Conservation (phyloP, 2,888 invertebrate genomes). For the Omphaloscelis lunosa region DNA sequence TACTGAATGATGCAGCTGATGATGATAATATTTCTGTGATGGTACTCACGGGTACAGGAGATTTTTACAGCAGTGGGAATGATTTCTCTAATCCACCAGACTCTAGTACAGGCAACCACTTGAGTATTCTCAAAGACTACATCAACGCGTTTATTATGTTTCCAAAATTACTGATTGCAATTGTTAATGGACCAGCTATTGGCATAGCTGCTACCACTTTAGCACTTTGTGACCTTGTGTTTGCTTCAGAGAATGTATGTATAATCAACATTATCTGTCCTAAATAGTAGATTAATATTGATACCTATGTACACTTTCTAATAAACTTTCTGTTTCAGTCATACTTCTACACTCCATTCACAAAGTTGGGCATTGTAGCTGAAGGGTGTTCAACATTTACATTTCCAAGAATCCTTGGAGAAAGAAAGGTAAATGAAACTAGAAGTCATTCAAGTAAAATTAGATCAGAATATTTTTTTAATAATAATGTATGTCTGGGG, state of each 20-base stretch:
- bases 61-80: slow-evolving; percentile 96
- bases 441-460: background rate
- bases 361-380: slow-evolving; percentile 95
- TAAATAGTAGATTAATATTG: too few species aligned
- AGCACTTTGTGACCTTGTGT: slow-evolving; percentile 96
- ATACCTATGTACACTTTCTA: background rate
- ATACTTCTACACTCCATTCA: slow-evolving; percentile 97
- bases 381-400: slow-evolving; percentile 97
- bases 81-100: slow-evolving; percentile 88
- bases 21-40: slow-evolving; percentile 93
- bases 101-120: slow-evolving; percentile 67
- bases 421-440: slow-evolving; percentile 91
- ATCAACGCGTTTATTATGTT: slow-evolving; percentile 95
- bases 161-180: slow-evolving; percentile 96
- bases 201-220: slow-evolving; percentile 97
- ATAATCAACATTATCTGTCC: background rate
- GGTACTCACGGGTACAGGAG: slow-evolving; percentile 95
- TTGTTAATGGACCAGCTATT: slow-evolving; percentile 98
- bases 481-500: background rate
- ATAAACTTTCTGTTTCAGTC: slow-evolving; percentile 91
- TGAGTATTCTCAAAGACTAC: slow-evolving; percentile 89
- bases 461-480: background rate
- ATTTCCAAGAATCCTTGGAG: slow-evolving; percentile 96
- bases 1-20: slow-evolving; percentile 92
- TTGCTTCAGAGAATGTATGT: slow-evolving; percentile 95